phyloP scores from a whole-genome alignment of 2,888 invertebrate species.

The Phrixothrix hirtus region DNA sequence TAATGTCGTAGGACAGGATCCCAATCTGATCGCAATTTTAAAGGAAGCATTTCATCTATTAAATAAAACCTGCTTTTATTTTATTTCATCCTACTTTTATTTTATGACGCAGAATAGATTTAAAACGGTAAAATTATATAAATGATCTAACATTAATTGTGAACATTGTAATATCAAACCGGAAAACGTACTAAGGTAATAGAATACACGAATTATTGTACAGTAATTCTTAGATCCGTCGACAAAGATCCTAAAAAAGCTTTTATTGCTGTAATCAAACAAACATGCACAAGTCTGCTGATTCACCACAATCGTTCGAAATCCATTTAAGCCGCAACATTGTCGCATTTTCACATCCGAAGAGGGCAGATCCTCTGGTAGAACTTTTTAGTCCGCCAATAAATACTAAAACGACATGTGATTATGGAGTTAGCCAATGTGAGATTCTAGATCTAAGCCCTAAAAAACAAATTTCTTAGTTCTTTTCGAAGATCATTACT shows the following conservation, averaged over 20 bases:
- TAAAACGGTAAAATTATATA: too few species aligned
- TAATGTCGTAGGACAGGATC: slow-evolving; percentile 32
- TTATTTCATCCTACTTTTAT: not conserved
- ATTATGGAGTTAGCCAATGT: slow-evolving; percentile 44
- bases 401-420: slow-evolving; percentile 33
- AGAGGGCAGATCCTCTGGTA: slow-evolving; percentile 32
- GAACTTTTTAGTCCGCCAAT: slow-evolving; percentile 25
- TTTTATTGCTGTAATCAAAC: slow-evolving; percentile 30
- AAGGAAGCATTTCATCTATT: slow-evolving; percentile 6
- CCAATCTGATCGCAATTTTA: slow-evolving; percentile 33
- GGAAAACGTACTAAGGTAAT: too few species aligned
- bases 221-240: slow-evolving; percentile 8
- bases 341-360: slow-evolving; percentile 45
- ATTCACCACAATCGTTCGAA: slow-evolving; percentile 41
- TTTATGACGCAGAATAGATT: not conserved
- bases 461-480: slow-evolving; percentile 40
- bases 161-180: too few species aligned
- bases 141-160: too few species aligned
- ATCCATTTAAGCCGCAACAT: slow-evolving; percentile 43
- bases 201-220: not conserved
- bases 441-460: slow-evolving; percentile 35
- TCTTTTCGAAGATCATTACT: slow-evolving; percentile 50
- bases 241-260: slow-evolving; percentile 31
- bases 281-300: slow-evolving; percentile 39
- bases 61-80: slow-evolving; percentile 3